Evolutionary conservation across 2,888 invertebrate species (phyloP).

Genomic region (Diaperis boleti): DNA sequence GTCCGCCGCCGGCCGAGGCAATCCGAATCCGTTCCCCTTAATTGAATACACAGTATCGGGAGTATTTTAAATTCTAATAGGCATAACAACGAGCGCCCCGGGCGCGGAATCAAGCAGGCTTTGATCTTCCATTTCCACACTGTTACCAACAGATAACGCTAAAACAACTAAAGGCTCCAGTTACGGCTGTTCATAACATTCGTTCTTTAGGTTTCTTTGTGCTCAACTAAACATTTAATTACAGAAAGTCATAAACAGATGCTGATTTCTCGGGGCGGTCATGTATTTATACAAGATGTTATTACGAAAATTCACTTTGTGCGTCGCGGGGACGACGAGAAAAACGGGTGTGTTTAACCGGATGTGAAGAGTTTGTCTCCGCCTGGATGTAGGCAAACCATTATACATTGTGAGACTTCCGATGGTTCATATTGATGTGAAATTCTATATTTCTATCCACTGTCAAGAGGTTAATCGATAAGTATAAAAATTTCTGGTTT

Average conservation of each 20-base stretch:
- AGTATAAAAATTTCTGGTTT: too few species aligned
- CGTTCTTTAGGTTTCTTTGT: conserved; percentile 43
- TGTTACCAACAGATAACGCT: conserved; percentile 50
- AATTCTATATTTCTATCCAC: too few species aligned
- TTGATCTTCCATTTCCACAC: conserved; percentile 52
- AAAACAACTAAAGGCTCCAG: conserved; percentile 45
- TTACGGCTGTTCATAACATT: conserved; percentile 45
- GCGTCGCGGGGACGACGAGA: background rate
- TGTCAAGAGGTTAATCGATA: too few species aligned
- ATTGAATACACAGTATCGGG: conserved; percentile 16
- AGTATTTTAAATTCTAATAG: conserved; percentile 36
- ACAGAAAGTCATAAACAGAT: conserved; percentile 43
- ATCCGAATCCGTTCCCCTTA: background rate
- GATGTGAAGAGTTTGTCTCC: too few species aligned
- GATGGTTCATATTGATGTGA: too few species aligned
- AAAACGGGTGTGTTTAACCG: background rate
- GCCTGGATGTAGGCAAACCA: too few species aligned
- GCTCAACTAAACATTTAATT: conserved; percentile 42
- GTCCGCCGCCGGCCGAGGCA: too few species aligned
- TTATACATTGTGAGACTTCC: too few species aligned
- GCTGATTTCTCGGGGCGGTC: conserved; percentile 33
- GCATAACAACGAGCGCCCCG: conserved; percentile 31
- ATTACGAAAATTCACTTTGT: conserved; percentile 31
- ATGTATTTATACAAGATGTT: conserved; percentile 28
- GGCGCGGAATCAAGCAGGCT: conserved; percentile 39